Base-by-base conservation (phyloP, 2,888 invertebrate species). In the Archips crataeganus region DNA sequence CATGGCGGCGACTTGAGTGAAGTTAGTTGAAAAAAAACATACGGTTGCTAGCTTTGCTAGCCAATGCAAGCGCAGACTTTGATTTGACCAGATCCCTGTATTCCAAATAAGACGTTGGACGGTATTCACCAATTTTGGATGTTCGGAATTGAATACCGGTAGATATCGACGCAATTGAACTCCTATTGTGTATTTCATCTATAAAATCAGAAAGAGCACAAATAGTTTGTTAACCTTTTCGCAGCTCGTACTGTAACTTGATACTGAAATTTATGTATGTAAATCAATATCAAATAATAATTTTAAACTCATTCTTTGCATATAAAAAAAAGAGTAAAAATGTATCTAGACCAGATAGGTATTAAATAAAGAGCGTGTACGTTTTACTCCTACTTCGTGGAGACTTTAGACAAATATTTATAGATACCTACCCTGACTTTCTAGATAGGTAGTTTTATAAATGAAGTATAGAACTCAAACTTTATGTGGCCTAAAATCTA, bases 1-100 rank as follows among this genome's bases (percentile, higher is more conserved):
- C 2, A 92, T 51, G 10, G 79, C 84, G 45, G 87, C 81, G 0
- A 85, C 34, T 80, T 90, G 91, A 8, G 84, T 78, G 1, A 84
- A 15, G 45, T 80, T 86, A 2, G 82, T 83, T 3, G 76, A 32
- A 2, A 88, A 23, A 66, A 85, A 88, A 75, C 85, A 85, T 36
- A 82, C 62, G 1, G 82, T 84, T 2, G 82, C 79, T 2, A 85
- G 32, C 49, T 79, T 81, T 0, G 84, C 84, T 0, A 79, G 32
- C 81, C 80, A 82, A 59, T 84, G 82, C 3, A 85, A 77, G 11
- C 77, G 77, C 11, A 77, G 64, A 4, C 71, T 66, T 0, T 73
- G 57, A 6, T 79, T 80, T 6, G 75, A 75, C 76, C 79, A 81
- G 15, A 89, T 75, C 0, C 90, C 91, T 1, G 77, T 75, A 8